A percentile compares a stretch with the other conserved stretches of the same genome.
phyloP scores from a whole-genome alignment of 2,113 vertebrate genomes.

The Pelvicachromis taeniatus region DNA sequence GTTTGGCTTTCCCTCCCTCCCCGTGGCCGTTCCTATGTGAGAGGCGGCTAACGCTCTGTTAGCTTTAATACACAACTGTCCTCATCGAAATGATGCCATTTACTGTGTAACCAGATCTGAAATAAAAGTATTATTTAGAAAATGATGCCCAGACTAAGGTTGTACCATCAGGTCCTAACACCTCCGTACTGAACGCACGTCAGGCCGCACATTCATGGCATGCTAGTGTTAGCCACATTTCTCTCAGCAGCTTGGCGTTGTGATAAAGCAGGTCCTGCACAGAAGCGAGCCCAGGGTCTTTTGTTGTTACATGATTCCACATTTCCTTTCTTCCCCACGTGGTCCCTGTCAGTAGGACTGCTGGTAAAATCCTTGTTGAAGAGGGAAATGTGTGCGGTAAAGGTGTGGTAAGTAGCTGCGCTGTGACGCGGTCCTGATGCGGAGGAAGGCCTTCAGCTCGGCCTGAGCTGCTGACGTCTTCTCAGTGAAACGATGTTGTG shows the following conservation, averaged over 20 bases:
- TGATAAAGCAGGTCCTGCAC: constrained; percentile 6
- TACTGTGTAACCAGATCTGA: not conserved
- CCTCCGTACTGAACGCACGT: not conserved
- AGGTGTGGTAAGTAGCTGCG: constrained; percentile 59
- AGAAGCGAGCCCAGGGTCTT: not conserved
- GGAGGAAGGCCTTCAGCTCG: constrained; percentile 29
- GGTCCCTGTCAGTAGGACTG: constrained; percentile 31
- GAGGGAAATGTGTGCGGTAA: not conserved
- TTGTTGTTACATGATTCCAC: not conserved
- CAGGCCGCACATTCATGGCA: not conserved
- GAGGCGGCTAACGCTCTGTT: not conserved
- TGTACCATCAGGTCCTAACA: not conserved
- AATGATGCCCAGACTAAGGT: not conserved
- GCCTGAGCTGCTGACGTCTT: constrained; percentile 11
- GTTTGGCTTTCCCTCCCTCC: not conserved
- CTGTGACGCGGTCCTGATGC: constrained; percentile 17
- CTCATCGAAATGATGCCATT: constrained; percentile 14
- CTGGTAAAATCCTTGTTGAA: constrained; percentile 54
- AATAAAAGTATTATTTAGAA: not conserved
- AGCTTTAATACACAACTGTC: constrained; percentile 64
- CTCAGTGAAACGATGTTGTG: not conserved
- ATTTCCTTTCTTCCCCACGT: not conserved
- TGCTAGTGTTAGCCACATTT: not conserved
- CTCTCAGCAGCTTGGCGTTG: not conserved
- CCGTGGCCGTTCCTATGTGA: no score